A percentile compares a stretch with the other conserved stretches of the same genome.
phyloP scores from a whole-genome alignment of 2,888 invertebrate species.

The Trichogramma dendrolimi region DNA sequence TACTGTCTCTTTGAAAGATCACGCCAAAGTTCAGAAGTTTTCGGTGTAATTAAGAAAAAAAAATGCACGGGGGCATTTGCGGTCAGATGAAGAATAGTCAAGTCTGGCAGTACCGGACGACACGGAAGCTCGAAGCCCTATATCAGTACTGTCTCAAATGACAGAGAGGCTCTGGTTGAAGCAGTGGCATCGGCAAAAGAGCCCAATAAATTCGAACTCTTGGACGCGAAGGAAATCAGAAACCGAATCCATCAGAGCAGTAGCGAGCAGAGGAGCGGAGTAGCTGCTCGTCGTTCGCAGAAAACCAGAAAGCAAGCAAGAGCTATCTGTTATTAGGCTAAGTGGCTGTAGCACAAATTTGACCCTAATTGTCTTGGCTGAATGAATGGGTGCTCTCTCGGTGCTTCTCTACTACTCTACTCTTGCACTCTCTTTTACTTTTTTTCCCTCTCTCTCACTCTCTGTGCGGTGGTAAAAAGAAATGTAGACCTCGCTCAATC shows the following conservation, averaged over 20 bases:
- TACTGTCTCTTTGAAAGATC: too few relatives aligned
- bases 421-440: background rate
- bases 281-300: background rate
- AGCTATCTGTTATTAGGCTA: conserved; percentile 43
- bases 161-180: too few relatives aligned
- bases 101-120: too few relatives aligned
- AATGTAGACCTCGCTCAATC: background rate
- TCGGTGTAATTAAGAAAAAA: too few relatives aligned
- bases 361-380: conserved; percentile 45
- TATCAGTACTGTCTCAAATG: too few relatives aligned
- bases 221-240: conserved; percentile 30
- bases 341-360: conserved; percentile 46
- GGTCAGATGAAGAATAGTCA: too few relatives aligned
- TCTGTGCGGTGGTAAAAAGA: background rate
- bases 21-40: too few relatives aligned
- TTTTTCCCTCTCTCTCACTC: conserved; percentile 6
- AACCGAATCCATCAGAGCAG: conserved; percentile 30
- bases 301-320: conserved; percentile 14
- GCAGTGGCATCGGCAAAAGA: background rate
- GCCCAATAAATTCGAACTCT: conserved; percentile 13
- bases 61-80: too few relatives aligned
- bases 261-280: too few relatives aligned
- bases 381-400: conserved; percentile 35
- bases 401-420: background rate
- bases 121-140: too few relatives aligned